Percentiles rank a stretch among this genome's conserved stretches.
phyloP scores from a whole-genome alignment of 1,140 invertebrate genomes.

The Latrodectus geometricus region DNA sequence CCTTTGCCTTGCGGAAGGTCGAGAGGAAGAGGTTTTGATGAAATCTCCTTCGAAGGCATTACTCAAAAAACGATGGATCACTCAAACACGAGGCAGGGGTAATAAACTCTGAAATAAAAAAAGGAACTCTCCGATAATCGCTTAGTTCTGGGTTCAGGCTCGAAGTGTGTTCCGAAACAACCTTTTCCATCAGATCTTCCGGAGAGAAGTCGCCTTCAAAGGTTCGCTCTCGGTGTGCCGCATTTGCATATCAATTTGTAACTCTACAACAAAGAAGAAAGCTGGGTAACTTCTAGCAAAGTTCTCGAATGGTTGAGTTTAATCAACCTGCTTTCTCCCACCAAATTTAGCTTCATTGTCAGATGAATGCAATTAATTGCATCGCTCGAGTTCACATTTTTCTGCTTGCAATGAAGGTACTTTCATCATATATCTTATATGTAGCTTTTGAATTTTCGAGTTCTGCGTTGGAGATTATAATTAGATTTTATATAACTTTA shows the following conservation, averaged over 20 bases:
- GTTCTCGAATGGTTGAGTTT: too few relatives aligned
- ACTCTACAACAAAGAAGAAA: too few relatives aligned
- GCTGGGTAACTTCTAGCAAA: too few relatives aligned
- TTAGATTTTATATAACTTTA: too few relatives aligned
- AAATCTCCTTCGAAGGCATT: neutral
- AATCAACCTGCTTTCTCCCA: too few relatives aligned
- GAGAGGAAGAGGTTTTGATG: neutral
- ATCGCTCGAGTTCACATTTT: too few relatives aligned
- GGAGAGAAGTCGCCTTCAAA: neutral
- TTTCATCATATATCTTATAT: too few relatives aligned
- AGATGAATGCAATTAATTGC: too few relatives aligned
- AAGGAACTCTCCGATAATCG: neutral
- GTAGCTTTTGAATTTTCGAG: too few relatives aligned
- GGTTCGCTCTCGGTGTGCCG: neutral
- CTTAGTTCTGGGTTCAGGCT: neutral
- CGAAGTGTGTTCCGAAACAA: neutral
- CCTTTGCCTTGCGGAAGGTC: neutral
- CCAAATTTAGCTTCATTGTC: too few relatives aligned
- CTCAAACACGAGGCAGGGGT: neutral
- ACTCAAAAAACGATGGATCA: neutral
- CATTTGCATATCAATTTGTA: neutral
- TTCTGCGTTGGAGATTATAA: too few relatives aligned
- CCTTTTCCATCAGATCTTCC: neutral
- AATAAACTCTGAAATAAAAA: neutral
- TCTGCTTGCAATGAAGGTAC: too few relatives aligned